Conservation (phyloP, 1,140 invertebrate genomes). For the Dendroctonus ponderosae region DNA sequence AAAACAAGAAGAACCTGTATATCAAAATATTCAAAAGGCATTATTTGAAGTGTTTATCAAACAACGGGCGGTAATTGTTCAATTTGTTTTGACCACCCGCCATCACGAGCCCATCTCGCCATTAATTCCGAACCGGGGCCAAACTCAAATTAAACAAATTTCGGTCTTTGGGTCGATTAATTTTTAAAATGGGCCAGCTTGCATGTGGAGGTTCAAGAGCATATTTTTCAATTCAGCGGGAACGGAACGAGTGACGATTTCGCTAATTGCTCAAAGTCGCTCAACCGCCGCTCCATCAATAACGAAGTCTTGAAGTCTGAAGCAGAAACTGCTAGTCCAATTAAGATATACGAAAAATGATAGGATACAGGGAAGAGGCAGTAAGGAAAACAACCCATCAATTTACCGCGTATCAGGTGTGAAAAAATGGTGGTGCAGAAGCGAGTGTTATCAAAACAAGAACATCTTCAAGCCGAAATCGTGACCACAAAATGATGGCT, state of each 20-base stretch:
- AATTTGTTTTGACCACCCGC: constrained; percentile 21
- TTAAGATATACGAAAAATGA: neutral
- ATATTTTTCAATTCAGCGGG: neutral
- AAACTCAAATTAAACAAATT: constrained; percentile 15
- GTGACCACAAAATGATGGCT: constrained; percentile 6
- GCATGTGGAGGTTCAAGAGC: neutral
- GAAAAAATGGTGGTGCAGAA: constrained; percentile 25
- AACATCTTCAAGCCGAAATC: constrained; percentile 14
- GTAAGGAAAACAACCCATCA: constrained; percentile 1
- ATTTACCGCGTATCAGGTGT: constrained; percentile 9
- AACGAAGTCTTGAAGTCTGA: too few species aligned
- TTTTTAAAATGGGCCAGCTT: constrained; percentile 10
- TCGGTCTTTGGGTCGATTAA: constrained; percentile 1
- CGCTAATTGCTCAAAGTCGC: too few species aligned
- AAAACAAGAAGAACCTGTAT: constrained; percentile 3
- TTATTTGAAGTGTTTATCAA: constrained; percentile 19
- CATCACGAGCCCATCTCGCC: constrained; percentile 5
- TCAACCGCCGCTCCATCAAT: too few species aligned
- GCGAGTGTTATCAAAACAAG: constrained; percentile 15
- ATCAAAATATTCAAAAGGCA: constrained; percentile 8
- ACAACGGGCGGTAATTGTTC: constrained; percentile 16
- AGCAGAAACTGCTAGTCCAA: too few species aligned
- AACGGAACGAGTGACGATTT: too few species aligned
- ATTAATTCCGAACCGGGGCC: constrained; percentile 10
- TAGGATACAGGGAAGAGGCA: neutral